Evolutionary conservation across 2,797 vertebrate species (phyloP), one percentile per base, ranked within the genome.

Genomic region (Champsocephalus gunnari): DNA sequence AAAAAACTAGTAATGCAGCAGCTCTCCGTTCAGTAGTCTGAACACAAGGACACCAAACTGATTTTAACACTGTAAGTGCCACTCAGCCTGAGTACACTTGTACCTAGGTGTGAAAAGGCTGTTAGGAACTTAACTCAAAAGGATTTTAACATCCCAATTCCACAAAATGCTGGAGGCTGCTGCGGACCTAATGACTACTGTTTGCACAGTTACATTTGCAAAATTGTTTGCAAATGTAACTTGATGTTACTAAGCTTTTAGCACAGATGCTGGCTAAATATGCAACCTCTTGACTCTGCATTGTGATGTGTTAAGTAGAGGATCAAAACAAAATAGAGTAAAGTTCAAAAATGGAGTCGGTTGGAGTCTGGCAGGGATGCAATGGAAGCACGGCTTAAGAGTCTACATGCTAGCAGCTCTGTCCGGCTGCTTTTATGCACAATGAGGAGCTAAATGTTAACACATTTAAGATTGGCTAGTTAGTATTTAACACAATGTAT

Each of bases 1-100:
- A 84, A 78, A 49, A 77, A 84, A 61, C 71, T 77, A 67, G 79
- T 60, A 60, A 64, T 66, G 73, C 78, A 60, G 67, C 69, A 74
- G 64, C 83, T 79, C 59, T 54, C 43, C 8, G 13, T 64, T 80
- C 62, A 12, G 43, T 21, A 49, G 64, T 75, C 48, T 49, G 45
- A 53, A 79, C 77, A 77, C 79, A 79, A 80, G 65, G 66, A 75
- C 73, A 63, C 24, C 59, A 71, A 71, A 82, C 43, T 68, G 66
- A 61, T 82, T 87, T 80, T 66, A 81, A 76, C 78, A 62, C 41
- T 34, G 5, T 28, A 69, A 71, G 60, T 38, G 53, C 72, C 75
- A 78, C 65, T 86, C 69, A 64, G 17, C 58, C 11, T 56, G 9
- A 79, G 63, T 16, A 3, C 41, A 61, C 57, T 71, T 68, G n/a